These are phyloP conservation scores for Agonopterix alstromeriana DNA, from an alignment of 2,888 invertebrate genomes.

Conservation along the genomic window DNA sequence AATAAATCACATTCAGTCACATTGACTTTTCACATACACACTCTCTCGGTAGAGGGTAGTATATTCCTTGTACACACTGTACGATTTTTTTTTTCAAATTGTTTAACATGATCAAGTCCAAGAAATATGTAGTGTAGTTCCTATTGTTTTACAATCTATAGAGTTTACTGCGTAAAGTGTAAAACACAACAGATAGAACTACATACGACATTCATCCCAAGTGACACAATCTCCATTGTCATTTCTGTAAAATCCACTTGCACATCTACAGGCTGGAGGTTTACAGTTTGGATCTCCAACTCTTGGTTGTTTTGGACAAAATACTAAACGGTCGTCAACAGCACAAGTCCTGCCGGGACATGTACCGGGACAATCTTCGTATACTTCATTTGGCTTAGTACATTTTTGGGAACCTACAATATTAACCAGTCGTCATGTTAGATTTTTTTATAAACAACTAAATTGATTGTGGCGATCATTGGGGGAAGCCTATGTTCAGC, in stretches of 20 bases:
- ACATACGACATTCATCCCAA: conserved; percentile 5
- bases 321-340: not conserved
- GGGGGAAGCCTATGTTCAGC: too few relatives aligned
- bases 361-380: not conserved
- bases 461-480: too few relatives aligned
- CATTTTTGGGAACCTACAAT: not conserved
- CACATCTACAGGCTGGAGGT: conserved; percentile 8
- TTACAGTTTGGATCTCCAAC: conserved; percentile 1
- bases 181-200: too few relatives aligned
- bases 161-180: too few relatives aligned
- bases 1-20: too few relatives aligned
- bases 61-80: too few relatives aligned
- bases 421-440: too few relatives aligned
- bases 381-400: not conserved
- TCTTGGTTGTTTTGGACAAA: conserved; percentile 5
- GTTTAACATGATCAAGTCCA: not conserved
- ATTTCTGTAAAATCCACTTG: conserved; percentile 5
- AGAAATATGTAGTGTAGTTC: not conserved
- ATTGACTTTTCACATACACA: too few relatives aligned
- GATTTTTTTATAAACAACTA: too few relatives aligned
- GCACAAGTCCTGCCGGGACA: conserved; percentile 2
- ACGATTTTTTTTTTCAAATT: too few relatives aligned
- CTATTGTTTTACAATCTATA: not conserved
- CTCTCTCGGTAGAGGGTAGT: too few relatives aligned
- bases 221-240: conserved; percentile 1